These are phyloP conservation scores for Protobothrops flavoviridis DNA, from an alignment of 2,113 vertebrate species.

Conservation along the genomic window DNA sequence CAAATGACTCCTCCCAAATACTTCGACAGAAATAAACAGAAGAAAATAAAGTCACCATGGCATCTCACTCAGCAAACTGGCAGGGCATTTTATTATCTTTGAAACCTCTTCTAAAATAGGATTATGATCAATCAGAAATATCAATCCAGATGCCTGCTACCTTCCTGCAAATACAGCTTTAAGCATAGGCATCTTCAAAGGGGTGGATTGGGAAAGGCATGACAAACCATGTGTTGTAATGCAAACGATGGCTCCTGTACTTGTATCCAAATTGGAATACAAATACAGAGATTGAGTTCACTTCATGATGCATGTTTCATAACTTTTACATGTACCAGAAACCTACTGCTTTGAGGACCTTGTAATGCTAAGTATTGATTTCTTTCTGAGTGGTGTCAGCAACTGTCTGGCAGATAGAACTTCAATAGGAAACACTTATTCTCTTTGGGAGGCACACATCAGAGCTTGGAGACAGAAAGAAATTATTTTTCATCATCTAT, in stretches of 20 bases:
- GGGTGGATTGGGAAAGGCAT: not conserved
- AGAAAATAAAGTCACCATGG: not conserved
- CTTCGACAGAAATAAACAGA: not conserved
- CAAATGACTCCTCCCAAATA: not conserved
- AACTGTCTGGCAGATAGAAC: not conserved
- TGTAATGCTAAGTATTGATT: not conserved
- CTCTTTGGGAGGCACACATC: not conserved
- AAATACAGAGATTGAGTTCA: not conserved
- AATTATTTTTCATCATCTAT: not conserved
- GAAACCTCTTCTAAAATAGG: not conserved
- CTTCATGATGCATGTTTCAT: not conserved
- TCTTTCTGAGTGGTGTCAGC: not conserved
- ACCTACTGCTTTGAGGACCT: not conserved
- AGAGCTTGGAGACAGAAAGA: not conserved
- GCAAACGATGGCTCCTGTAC: not conserved
- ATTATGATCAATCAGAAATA: not conserved
- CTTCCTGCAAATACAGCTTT: not conserved
- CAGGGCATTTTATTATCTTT: not conserved
- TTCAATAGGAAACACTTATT: not conserved
- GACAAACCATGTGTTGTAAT: not conserved
- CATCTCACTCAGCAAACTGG: not conserved
- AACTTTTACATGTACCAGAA: not conserved
- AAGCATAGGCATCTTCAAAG: not conserved
- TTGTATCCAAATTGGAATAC: not conserved
- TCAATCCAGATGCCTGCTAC: not conserved